phyloP scores from a whole-genome alignment of 2,888 invertebrate species.

The Muschampia plurimacula region DNA sequence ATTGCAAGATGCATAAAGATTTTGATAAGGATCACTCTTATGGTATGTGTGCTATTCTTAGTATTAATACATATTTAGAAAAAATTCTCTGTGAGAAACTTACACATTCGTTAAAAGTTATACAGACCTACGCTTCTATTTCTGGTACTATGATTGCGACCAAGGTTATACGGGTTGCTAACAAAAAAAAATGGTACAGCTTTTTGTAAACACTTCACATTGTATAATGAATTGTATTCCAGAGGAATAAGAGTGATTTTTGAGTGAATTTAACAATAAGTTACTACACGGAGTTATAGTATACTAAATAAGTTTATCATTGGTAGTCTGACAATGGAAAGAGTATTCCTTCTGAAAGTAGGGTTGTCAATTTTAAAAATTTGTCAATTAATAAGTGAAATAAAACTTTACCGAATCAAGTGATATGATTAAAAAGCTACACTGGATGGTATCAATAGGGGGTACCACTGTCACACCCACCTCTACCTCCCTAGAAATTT shows the following conservation, averaged over 20 bases:
- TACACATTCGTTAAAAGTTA: too few relatives aligned
- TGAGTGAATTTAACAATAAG: not conserved
- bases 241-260: not conserved
- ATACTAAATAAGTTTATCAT: conserved; percentile 4
- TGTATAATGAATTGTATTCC: not conserved
- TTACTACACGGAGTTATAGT: not conserved
- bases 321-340: not conserved
- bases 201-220: not conserved
- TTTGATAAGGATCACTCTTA: too few relatives aligned
- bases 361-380: not conserved
- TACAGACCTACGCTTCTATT: too few relatives aligned
- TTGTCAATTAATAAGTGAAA: not conserved
- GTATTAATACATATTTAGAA: too few relatives aligned
- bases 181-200: not conserved
- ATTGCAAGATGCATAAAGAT: not conserved
- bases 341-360: not conserved
- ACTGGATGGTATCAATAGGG: too few relatives aligned
- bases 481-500: too few relatives aligned
- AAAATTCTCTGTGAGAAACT: too few relatives aligned
- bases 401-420: too few relatives aligned
- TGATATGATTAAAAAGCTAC: too few relatives aligned
- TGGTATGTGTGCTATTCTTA: too few relatives aligned
- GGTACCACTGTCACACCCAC: too few relatives aligned
- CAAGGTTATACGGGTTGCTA: not conserved
- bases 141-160: too few relatives aligned